Conservation (phyloP, 2,888 invertebrate species). For the Heliconius aoede region DNA sequence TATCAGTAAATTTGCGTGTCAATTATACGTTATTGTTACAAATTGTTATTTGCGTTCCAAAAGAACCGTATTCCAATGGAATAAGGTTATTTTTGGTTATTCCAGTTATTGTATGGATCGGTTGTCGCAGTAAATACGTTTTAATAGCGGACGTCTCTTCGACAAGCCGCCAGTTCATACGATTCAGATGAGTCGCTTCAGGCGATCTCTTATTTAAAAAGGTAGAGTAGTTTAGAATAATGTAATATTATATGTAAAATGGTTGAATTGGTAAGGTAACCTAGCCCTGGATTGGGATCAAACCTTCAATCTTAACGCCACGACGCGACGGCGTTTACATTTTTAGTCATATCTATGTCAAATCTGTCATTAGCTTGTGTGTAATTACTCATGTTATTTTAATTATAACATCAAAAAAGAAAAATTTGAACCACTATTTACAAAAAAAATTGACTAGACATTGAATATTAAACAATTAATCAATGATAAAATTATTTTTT, state of each 20-base stretch:
- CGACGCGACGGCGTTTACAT: too few relatives aligned
- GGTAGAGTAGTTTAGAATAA: constrained; percentile 52
- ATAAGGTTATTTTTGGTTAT: constrained; percentile 45
- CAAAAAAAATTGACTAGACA: too few relatives aligned
- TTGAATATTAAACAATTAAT: too few relatives aligned
- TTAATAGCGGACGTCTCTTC: constrained; percentile 70
- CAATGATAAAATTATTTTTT: not conserved
- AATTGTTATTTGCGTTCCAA: constrained; percentile 36
- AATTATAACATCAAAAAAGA: too few relatives aligned
- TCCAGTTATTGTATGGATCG: constrained; percentile 42
- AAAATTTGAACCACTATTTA: too few relatives aligned
- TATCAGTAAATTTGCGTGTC: constrained; percentile 48
- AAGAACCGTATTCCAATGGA: constrained; percentile 30
- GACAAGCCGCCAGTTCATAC: constrained; percentile 61
- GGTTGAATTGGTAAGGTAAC: too few relatives aligned
- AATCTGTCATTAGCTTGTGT: too few relatives aligned
- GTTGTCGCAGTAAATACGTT: constrained; percentile 73
- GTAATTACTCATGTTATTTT: too few relatives aligned
- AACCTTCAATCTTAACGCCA: too few relatives aligned
- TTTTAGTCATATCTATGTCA: too few relatives aligned
- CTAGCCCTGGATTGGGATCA: too few relatives aligned
- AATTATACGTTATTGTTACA: constrained; percentile 49
- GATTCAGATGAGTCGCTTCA: constrained; percentile 64
- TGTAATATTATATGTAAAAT: not conserved
- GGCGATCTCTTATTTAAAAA: constrained; percentile 67